Evolutionary conservation across 2,888 invertebrate species (phyloP).

Genomic region (Cylindroiulus punctatus): DNA sequence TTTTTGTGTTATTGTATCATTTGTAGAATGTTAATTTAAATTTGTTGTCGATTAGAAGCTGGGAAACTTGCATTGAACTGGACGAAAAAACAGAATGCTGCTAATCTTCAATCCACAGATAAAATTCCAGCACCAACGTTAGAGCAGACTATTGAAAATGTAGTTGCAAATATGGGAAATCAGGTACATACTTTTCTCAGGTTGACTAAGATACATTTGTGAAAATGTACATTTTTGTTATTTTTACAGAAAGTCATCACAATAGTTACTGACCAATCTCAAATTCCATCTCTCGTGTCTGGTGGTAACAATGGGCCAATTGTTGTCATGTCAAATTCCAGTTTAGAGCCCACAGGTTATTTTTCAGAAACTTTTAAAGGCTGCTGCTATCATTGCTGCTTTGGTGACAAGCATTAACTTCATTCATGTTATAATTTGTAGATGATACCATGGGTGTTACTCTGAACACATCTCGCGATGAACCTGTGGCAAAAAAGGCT

Average conservation of each 20-base stretch:
- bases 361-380: not conserved
- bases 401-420: not conserved
- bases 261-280: conserved; percentile 58
- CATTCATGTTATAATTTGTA: not conserved
- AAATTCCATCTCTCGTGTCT: conserved; percentile 56
- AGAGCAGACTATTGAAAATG: conserved; percentile 56
- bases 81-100: conserved; percentile 63
- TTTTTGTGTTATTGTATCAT: conserved; percentile 22
- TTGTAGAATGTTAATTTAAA: not conserved
- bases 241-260: conserved; percentile 57
- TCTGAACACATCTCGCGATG: conserved; percentile 12
- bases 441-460: conserved; percentile 31
- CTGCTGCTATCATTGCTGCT: not conserved
- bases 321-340: conserved; percentile 56
- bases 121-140: conserved; percentile 46
- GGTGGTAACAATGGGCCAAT: conserved; percentile 54
- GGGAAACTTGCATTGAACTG: conserved; percentile 67
- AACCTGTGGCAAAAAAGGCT: not conserved
- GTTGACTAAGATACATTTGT: not conserved
- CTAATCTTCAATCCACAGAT: conserved; percentile 41
- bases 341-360: conserved; percentile 29
- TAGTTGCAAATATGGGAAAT: conserved; percentile 55
- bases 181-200: conserved; percentile 54
- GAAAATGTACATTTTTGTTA: not conserved
- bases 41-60: conserved; percentile 63